Evolutionary conservation across 2,888 invertebrate genomes (phyloP), one percentile per base, ranked within the genome.

Genomic region (Marasmarcha lunaedactyla): DNA sequence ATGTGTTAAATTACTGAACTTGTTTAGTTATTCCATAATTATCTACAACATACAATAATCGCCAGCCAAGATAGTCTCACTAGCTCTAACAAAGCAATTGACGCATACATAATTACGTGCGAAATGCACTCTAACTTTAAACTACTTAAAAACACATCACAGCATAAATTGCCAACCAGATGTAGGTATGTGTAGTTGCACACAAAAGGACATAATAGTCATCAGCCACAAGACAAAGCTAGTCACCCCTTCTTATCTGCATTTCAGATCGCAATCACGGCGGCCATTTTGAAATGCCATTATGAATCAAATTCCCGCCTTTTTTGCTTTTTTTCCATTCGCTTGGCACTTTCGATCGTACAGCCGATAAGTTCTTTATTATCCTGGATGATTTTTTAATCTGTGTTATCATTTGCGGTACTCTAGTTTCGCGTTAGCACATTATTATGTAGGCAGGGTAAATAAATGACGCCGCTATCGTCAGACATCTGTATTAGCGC

Each of bases 331-430:
- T 20, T 70, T 71, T 67, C 62, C 60, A 65, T 67, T 69, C 65
- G 62, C 63, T 67, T 65, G 71, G 66, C 74, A 76, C 71, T 63
- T 73, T 68, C 73, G 78, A 79, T 79, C 74, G 71, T 73, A 69
- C 71, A 73, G 69, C 62, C 63, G 78, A 79, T 79, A 78, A 78
- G 60, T 63, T 68, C 73, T 74, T 77, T 77, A 79, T 78, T 77
- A 77, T 77, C 71, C 76, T 73, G 73, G 71, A 77, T 76, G 74
- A 76, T 76, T 74, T 78, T 77, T 76, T 78, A 74, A 77, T 77
- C 73, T 74, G 59, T 60, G 65, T 50, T 57, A 55, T 58, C 61
- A 70, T 59, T 60, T 30, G 30, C 30, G 52, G 61, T 52, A 59
- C 59, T 62, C 65, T 50, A 53, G 64, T 69, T 73, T 72, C 63